Evolutionary conservation across 1,140 invertebrate species (phyloP), one percentile per base, ranked within the genome.

Genomic region (Drosophila subobscura): DNA sequence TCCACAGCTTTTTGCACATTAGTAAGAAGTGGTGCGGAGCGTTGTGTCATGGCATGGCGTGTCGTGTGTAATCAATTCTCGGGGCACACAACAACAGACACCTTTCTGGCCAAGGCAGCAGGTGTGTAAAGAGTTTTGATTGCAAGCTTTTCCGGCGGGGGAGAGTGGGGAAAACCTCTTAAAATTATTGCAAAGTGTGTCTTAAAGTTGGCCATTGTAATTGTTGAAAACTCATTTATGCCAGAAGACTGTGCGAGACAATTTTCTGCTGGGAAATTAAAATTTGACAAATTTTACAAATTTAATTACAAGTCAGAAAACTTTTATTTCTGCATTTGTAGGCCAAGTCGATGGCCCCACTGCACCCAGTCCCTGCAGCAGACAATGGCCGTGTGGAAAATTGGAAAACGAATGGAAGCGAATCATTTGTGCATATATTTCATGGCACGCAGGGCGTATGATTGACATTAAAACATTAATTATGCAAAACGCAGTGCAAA

Each of bases 401-500:
- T 76, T 68, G 70, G 47, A 73, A 84, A 85, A 66, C 46, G 67
- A 20, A 20, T 20, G 1, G 16, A 20, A 53, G 49, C 70, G 64
- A 81, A 85, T 60, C 64, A 78, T 65, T 63, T 76, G 16, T 65
- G 70, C 83, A 86, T 86, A 75, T 72, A 86, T 86, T 86, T 81
- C 74, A 67, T 65, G 77, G 83, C 83, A 41, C 74, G 81, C 81
- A 78, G 77, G 86, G 81, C 81, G 74, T 86, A 86, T 86, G 83
- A 86, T 86, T 86, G 81, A 78, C 81, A 86, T 86, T 86, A 88
- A 88, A 72, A 68, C 74, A 86, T 88, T 86, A 88, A 86, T 86
- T 86, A 86, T 86, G 83, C 68, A 75, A 81, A 75, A 68, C 64
- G 65, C 68, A 73, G 49, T 46, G 44, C 45, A 80, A 80, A 56